Percentiles rank a stretch among this genome's conserved stretches.
phyloP scores from a whole-genome alignment of 2,797 vertebrate species.

The Bucorvus abyssinicus region DNA sequence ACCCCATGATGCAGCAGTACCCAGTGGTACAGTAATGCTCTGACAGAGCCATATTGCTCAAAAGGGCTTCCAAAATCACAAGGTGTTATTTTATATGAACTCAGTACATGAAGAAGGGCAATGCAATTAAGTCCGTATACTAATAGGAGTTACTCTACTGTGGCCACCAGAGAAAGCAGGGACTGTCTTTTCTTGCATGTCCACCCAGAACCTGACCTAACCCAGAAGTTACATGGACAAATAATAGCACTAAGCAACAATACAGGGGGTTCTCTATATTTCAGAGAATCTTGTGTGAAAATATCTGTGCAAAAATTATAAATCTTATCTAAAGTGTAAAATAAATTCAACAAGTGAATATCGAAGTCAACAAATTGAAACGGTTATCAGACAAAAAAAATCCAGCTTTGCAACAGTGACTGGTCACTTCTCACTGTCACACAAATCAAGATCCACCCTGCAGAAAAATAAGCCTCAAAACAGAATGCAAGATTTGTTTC shows the following conservation, averaged over 20 bases:
- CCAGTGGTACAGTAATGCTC: neutral
- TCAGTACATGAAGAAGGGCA: neutral
- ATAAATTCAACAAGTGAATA: slow-evolving; percentile 56
- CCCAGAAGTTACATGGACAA: slow-evolving; percentile 40
- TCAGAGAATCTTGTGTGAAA: neutral
- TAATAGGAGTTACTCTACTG: slow-evolving; percentile 12
- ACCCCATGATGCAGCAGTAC: neutral
- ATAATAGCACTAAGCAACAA: slow-evolving; percentile 21
- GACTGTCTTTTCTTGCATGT: neutral
- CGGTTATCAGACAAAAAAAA: slow-evolving; percentile 33
- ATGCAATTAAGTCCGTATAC: neutral
- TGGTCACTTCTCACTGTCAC: slow-evolving; percentile 58
- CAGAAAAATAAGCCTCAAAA: slow-evolving; percentile 61
- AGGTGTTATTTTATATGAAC: neutral
- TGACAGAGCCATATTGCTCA: neutral
- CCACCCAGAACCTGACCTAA: neutral
- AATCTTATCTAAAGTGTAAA: slow-evolving; percentile 6
- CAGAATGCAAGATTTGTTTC: slow-evolving; percentile 64
- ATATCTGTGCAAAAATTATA: neutral
- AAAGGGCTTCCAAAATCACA: slow-evolving; percentile 13
- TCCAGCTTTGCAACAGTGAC: slow-evolving; percentile 50
- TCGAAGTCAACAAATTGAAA: neutral
- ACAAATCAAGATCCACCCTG: slow-evolving; percentile 70
- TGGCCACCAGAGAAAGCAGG: slow-evolving; percentile 1
- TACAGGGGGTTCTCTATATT: neutral